These are phyloP conservation scores for Bubo scandiacus DNA, from an alignment of 2,113 vertebrate species.

Conservation along the genomic window DNA sequence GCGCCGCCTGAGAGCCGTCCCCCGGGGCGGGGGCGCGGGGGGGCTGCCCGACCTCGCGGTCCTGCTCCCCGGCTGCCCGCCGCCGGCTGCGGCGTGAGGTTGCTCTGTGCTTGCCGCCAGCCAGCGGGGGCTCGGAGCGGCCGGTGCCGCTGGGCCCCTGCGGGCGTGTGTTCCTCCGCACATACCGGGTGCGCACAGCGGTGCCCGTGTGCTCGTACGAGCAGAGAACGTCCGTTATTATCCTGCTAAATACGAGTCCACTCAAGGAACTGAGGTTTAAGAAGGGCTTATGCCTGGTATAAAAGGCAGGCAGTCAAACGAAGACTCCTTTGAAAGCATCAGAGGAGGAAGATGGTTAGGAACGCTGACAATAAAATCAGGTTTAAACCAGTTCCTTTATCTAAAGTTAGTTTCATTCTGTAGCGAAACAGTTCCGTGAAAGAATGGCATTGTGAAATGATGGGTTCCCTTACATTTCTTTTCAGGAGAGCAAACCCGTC, in stretches of 20 bases:
- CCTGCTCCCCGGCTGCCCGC: neutral
- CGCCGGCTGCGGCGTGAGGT: neutral
- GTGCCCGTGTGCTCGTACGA: rapidly evolving
- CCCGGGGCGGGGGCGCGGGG: neutral
- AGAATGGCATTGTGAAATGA: neutral
- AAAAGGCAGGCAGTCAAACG: neutral
- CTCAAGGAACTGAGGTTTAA: neutral
- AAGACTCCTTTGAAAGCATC: constrained; percentile 27
- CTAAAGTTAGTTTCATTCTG: constrained; percentile 69
- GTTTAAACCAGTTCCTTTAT: constrained; percentile 3
- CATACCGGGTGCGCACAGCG: neutral
- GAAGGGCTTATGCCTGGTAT: neutral
- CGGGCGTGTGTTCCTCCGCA: neutral
- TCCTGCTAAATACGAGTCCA: neutral
- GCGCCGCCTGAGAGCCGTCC: neutral
- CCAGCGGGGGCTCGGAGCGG: neutral
- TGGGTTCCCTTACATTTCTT: neutral
- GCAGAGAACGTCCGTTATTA: rapidly evolving
- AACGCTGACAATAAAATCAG: neutral
- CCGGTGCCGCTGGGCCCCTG: neutral
- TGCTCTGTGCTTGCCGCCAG: neutral
- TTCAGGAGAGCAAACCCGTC: neutral
- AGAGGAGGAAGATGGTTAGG: neutral
- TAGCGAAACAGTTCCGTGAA: constrained; percentile 1
- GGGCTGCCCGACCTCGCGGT: neutral